Evolutionary conservation across 2,888 invertebrate genomes (phyloP), one percentile per base, ranked within the genome.

Genomic region (Beris morrisii): DNA sequence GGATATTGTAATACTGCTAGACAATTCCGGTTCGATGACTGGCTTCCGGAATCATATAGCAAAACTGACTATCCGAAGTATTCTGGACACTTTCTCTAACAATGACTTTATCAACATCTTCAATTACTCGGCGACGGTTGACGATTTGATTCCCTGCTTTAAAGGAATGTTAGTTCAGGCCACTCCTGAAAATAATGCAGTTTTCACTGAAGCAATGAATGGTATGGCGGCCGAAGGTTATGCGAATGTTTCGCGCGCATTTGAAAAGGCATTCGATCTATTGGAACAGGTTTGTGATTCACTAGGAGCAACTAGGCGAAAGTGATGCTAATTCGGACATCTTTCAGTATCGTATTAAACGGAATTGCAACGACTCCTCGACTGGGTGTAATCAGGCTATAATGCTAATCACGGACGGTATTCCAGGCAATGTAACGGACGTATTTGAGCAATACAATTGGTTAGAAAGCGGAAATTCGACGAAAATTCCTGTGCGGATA

Each of bases 81-180:
- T 99, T 68, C 81, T 99, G 73, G 93, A 95, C 69, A 98, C 99
- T 0, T 87, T 99, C 57, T 96, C 95, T 6, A 97, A 98, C 77
- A 97, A 99, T 79, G 99, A 99, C 80, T 97, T 92, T 78, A 92
- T 99, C 66, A 97, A 97, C 74, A 90, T 99, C 32, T 88, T 93
- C 73, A 88, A 88, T 76, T 92, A 89, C 74, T 92, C 93, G 72
- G 87, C 88, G 50, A 84, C 82, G 0, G 87, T 91, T 0, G 78
- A 85, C 6, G 89, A 91, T 73, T 86, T 94, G 5, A 91, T 97
- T 31, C 84, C 87, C 0, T 99, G 98, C 80, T 96, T 95, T 77
- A 86, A 88, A 53, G 87, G 89, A 64, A 87, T 86, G 56, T 82
- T 98, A 13, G 92, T 98, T 6, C 90, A 95, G 82, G 95, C 94